Evolutionary conservation across 2,797 vertebrate genomes (phyloP).

Genomic region (Australoheros facetus): DNA sequence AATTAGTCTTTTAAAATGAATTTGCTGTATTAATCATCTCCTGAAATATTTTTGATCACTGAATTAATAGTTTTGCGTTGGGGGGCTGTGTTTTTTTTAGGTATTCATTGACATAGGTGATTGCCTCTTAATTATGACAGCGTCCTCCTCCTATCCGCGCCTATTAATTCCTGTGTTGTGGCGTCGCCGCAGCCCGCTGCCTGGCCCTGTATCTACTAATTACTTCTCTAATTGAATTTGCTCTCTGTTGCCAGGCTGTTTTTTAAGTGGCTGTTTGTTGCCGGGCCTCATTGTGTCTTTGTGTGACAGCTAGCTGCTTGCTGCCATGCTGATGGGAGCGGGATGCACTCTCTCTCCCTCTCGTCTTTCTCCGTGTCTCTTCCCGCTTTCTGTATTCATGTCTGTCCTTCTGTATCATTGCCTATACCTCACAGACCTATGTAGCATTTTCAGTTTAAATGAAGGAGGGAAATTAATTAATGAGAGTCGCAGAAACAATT

Average conservation of each 20-base stretch:
- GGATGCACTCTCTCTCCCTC: constrained; percentile 44
- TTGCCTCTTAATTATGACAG: constrained; percentile 99
- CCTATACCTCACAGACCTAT: constrained; percentile 73
- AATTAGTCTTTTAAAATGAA: constrained; percentile 99
- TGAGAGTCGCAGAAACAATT: constrained; percentile 94
- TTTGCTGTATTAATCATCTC: constrained; percentile 99
- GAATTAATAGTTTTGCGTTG: constrained; percentile 97
- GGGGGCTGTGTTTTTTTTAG: constrained; percentile 83
- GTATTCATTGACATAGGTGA: constrained; percentile 99
- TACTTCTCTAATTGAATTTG: constrained; percentile 99
- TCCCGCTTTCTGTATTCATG: constrained; percentile 49
- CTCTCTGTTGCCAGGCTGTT: constrained; percentile 98
- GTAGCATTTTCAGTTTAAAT: constrained; percentile 63
- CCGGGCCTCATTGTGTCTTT: constrained; percentile 97
- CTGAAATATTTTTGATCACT: constrained; percentile 99
- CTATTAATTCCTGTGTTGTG: constrained; percentile 99
- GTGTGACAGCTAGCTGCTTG: constrained; percentile 85
- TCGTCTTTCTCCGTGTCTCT: not conserved
- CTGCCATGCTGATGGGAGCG: constrained; percentile 55
- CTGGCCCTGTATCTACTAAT: constrained; percentile 99
- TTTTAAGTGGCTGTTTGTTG: constrained; percentile 99
- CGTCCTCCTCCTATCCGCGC: constrained; percentile 93
- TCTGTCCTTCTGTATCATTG: constrained; percentile 62
- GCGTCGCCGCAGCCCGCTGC: constrained; percentile 94
- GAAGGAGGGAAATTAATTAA: constrained; percentile 93